Evolutionary conservation across 2,113 vertebrate species (phyloP), one percentile per base, ranked within the genome.

Genomic region (Cacatua alba): DNA sequence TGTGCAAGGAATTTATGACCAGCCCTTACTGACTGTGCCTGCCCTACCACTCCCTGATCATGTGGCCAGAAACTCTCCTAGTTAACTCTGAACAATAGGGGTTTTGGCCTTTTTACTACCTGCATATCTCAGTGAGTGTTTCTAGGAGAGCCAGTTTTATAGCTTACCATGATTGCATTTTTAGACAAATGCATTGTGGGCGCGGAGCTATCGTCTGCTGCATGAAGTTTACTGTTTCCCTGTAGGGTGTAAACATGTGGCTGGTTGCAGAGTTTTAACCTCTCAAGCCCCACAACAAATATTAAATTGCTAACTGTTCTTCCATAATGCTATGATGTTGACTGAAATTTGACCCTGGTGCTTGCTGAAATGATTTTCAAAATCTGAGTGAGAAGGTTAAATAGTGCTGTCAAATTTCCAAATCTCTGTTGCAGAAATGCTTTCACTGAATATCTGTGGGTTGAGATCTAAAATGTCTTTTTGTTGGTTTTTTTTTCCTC

Each of bases 1-100:
- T 93, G 94, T 94, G 83, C 88, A 85, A 96, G 83, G 94, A 94
- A 96, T 97, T 96, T 92, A 93, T 89, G 90, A 84, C 92, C 65
- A 96, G 52, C 70, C 90, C 88, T 96, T 84, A 33, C 44, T 94
- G 72, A 49, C 82, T 67, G 28, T 75, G 89, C 77, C 69, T 84
- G 83, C 70, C 88, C 91, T 75, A 33, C 95, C 81, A 52, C 92
- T 94, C 95, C 94, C 72, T 79, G 25, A 41, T 76, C 35, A 15
- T 78, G 72, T 6, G 74, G 77, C 52, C 95, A 84, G 86, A 70
- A 92, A 71, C 70, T 69, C 60, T 95, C 75, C 41, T 49, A 28
- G 76, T 60, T 80, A 82, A 57, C 77, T 76, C 52, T 72, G 72
- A 86, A 60, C 0, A 3, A 48, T 14, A 65, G 74, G 59, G 20